Conservation (phyloP, 2,888 invertebrate species). For the Ormyrus pomaceus region DNA sequence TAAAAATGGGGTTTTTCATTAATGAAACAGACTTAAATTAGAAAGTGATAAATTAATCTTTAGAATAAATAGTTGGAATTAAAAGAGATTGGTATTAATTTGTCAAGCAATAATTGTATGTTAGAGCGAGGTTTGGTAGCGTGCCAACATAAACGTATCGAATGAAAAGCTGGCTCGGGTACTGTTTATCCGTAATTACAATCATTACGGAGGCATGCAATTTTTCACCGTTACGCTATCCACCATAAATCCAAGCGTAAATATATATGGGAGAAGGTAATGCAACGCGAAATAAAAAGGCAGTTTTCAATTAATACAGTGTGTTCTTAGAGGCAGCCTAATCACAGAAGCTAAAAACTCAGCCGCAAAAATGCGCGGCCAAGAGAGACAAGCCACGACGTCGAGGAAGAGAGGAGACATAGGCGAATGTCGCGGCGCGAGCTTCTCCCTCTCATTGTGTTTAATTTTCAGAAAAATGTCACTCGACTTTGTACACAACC, state of each 20-base stretch:
- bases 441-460: slow-evolving; percentile 42
- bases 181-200: slow-evolving; percentile 15
- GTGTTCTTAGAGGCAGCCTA: slow-evolving; percentile 47
- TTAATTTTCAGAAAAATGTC: slow-evolving; percentile 56
- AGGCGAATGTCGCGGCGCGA: slow-evolving; percentile 14
- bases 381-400: slow-evolving; percentile 25
- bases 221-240: slow-evolving; percentile 45
- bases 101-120: too few relatives aligned
- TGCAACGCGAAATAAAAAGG: slow-evolving; percentile 38
- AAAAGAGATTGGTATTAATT: too few relatives aligned
- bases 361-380: slow-evolving; percentile 44
- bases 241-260: neutral
- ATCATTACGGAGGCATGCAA: slow-evolving; percentile 39
- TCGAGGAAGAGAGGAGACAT: slow-evolving; percentile 38
- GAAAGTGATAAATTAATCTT: too few relatives aligned
- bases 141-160: too few relatives aligned
- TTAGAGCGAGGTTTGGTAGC: too few relatives aligned
- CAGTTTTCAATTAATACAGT: slow-evolving; percentile 56
- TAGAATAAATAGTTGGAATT: too few relatives aligned
- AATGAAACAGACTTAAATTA: too few relatives aligned
- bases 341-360: slow-evolving; percentile 47
- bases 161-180: too few relatives aligned
- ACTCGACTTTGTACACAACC: slow-evolving; percentile 50
- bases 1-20: too few relatives aligned
- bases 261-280: slow-evolving; percentile 23